These are phyloP conservation scores for Hemicrepidius hirtus DNA, from an alignment of 2,888 invertebrate genomes.

Conservation along the genomic window DNA sequence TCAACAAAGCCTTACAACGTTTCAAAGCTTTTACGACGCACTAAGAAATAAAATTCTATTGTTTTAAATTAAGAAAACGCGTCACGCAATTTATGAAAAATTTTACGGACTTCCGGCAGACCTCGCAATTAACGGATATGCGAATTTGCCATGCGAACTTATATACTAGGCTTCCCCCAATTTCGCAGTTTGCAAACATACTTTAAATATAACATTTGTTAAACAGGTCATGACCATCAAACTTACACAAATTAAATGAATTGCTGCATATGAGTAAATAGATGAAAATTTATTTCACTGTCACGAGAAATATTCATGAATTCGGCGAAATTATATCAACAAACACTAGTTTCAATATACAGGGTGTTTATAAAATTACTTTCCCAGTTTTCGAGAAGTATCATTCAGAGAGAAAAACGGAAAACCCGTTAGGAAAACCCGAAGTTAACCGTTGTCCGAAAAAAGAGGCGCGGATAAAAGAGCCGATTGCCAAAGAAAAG, in stretches of 20 bases:
- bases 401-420: too few species aligned
- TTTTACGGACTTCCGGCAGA: slow-evolving; percentile 41
- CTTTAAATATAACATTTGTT: neutral
- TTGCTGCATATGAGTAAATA: neutral
- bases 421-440: too few species aligned
- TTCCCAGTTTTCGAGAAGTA: too few species aligned
- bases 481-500: too few species aligned
- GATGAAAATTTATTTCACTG: too few species aligned
- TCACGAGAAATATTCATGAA: too few species aligned
- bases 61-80: slow-evolving; percentile 46
- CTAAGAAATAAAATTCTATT: slow-evolving; percentile 35
- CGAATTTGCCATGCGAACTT: slow-evolving; percentile 37
- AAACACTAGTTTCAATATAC: too few species aligned
- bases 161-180: slow-evolving; percentile 8
- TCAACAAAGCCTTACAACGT: slow-evolving; percentile 14
- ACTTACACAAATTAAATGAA: slow-evolving; percentile 9
- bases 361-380: too few species aligned
- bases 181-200: slow-evolving; percentile 17
- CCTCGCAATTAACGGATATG: slow-evolving; percentile 42
- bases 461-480: too few species aligned
- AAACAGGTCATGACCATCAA: slow-evolving; percentile 9
- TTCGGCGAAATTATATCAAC: too few species aligned
- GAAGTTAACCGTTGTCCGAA: too few species aligned
- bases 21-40: slow-evolving; percentile 16
- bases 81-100: slow-evolving; percentile 41